Evolutionary conservation across 2,113 vertebrate species (phyloP), one percentile per base, ranked within the genome.

Genomic region (Mus spicilegus): DNA sequence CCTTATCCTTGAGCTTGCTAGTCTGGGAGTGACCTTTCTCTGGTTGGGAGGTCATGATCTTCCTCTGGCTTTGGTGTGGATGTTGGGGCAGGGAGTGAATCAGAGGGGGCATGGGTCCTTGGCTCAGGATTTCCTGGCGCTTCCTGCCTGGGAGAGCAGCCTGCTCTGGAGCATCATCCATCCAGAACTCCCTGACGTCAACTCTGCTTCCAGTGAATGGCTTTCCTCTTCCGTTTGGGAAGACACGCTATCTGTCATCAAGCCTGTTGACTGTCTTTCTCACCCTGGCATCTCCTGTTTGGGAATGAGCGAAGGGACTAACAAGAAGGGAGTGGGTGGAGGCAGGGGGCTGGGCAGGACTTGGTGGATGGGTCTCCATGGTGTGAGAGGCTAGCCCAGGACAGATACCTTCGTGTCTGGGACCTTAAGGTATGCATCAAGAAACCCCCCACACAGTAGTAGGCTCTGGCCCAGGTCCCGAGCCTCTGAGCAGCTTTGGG

Each of bases 211-310:
- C 82, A 90, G 1, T 95, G 96, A 97, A 97, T 95, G 93, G 46
- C 33, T 88, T 98, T 98, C 98, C 98, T 76, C 91, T 98, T 97
- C 97, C 97, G 42, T 89, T 94, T 89, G 91, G 94, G 96, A 97
- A 97, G 96, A 81, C 84, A 17, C 0, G 28, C 4, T 63, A 49
- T 95, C 95, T 87, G 92, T 93, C 89, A 54, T 80, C 94, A 19
- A 78, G 39, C 67, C 87, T 54, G 39, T 72, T 49, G 4, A n/a
- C 85, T 67, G 39, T 95, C 93, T 54, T 77, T 69, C 90, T 95
- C 69, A 82, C 46, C 91, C 81, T 95, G 92, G 63, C 49, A 93
- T n/a, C 97, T 97, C 97, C 97, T 87, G 94, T 97, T 81, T 91
- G 93, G 94, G 96, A 95, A 97, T 67, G 56, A 65, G 22, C 0